Evolutionary conservation across 2,113 vertebrate species (phyloP), one percentile per base, ranked within the genome.

Genomic region (Tychaedon coryphoeus): DNA sequence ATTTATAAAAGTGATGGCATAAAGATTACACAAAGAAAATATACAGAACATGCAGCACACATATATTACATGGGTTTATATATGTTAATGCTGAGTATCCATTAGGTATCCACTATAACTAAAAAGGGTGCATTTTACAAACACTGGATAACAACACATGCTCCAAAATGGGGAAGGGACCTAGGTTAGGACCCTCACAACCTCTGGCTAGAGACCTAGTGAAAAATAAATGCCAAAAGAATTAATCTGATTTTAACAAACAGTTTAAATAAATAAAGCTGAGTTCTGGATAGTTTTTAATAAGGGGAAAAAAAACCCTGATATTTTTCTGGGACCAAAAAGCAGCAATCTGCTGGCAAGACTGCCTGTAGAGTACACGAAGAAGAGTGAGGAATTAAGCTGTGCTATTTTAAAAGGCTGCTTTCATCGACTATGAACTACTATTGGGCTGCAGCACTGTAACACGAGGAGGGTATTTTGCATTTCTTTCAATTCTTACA

Each of bases 371-470:
- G 67, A 83, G 71, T 67, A 73, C 40, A 66, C 0, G 76, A 87
- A 96, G 57, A 72, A 86, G 51, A 90, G n/a, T 24, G 26, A 92
- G 29, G 47, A 81, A 93, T 77, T 86, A 66, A 54, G 50, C 62
- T 87, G 23, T 67, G 56, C 43, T 92, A 33, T 92, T 93, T 97
- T 74, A 95, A 92, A 96, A 96, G 56, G 45, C 51, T 92, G 50
- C 75, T 92, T 96, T 95, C 58, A 88, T 47, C 86, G 34, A 83
- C 75, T 91, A 47, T 43, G 33, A 83, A 76, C 54, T 83, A 33
- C 66, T 92, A 66, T 28, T 47, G 34, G 43, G 53, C 69, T 86
- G 80, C 40, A 93, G 53, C 8, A 2, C 34, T 43, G 58, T 58
- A 85, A 92, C 56, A 53, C 8, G n/a, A 64, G 22, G 40, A 77